Percentiles rank a stretch among this genome's conserved stretches.
phyloP scores from a whole-genome alignment of 2,888 invertebrate species.

The Chironomus tentans region DNA sequence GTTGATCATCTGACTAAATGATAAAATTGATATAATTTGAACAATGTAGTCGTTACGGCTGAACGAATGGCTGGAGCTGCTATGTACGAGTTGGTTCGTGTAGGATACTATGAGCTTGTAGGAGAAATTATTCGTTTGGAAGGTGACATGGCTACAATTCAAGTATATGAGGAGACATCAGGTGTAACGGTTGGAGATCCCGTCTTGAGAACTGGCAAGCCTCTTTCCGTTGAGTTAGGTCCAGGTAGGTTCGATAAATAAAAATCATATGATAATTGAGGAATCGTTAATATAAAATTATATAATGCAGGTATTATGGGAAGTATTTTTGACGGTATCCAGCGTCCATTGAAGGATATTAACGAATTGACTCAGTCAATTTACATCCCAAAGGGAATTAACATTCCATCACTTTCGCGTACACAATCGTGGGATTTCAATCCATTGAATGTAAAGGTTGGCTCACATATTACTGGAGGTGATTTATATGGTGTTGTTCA shows the following conservation, averaged over 20 bases:
- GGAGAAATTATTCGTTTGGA: conserved; percentile 99
- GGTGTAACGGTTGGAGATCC: conserved; percentile 99
- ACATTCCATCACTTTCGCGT: conserved; percentile 81
- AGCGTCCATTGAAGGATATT: conserved; percentile 96
- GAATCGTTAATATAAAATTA: not conserved
- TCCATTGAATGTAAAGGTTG: conserved; percentile 74
- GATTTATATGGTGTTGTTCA: conserved; percentile 93
- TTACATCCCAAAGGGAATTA: conserved; percentile 99
- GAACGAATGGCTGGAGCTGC: conserved; percentile 99
- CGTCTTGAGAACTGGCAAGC: conserved; percentile 96
- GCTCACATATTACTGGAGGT: conserved; percentile 98
- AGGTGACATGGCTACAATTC: conserved; percentile 99
- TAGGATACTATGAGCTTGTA: conserved; percentile 95
- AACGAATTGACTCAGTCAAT: conserved; percentile 88
- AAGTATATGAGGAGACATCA: conserved; percentile 94
- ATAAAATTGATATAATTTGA: conserved; percentile 11
- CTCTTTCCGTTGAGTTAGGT: conserved; percentile 95
- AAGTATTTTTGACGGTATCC: conserved; percentile 99
- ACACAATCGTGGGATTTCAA: conserved; percentile 85
- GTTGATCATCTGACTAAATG: no score
- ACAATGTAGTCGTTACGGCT: conserved; percentile 83
- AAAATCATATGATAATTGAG: not conserved
- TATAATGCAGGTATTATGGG: conserved; percentile 64
- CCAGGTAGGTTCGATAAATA: conserved; percentile 54
- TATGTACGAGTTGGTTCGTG: conserved; percentile 99